These are phyloP conservation scores for Bostrychus sinensis DNA, from an alignment of 2,113 vertebrate species.

Conservation along the genomic window DNA sequence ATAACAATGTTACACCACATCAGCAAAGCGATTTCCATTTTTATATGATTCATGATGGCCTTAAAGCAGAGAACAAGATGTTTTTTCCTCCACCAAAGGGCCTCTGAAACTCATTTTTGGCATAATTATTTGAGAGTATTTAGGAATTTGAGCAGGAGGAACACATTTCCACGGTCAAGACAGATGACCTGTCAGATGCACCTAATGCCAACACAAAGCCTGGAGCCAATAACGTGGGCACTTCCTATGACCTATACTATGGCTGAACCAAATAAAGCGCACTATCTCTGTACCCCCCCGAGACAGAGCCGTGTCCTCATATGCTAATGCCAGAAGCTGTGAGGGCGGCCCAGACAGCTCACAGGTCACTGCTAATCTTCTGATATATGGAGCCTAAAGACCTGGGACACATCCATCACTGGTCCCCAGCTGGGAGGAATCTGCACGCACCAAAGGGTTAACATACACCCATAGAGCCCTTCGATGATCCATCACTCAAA, in stretches of 20 bases:
- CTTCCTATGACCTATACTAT: conserved; percentile 66
- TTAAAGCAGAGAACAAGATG: conserved; percentile 20
- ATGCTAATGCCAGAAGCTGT: conserved; percentile 76
- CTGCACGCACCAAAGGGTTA: conserved; percentile 72
- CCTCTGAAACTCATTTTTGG: conserved; percentile 54
- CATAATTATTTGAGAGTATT: conserved; percentile 67
- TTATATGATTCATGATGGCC: conserved; percentile 59
- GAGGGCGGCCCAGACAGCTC: conserved; percentile 71
- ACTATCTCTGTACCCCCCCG: conserved; percentile 68
- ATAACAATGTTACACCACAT: conserved; percentile 50
- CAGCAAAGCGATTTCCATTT: conserved; percentile 69
- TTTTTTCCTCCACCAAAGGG: conserved; percentile 42
- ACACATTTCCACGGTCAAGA: conserved; percentile 55
- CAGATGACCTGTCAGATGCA: conserved; percentile 69
- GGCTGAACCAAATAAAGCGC: conserved; percentile 69
- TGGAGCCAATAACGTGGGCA: conserved; percentile 65
- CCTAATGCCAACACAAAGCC: conserved; percentile 65
- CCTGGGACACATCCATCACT: conserved; percentile 77
- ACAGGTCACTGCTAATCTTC: conserved; percentile 81
- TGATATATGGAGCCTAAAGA: conserved; percentile 79
- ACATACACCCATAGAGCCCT: conserved; percentile 66
- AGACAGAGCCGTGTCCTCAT: conserved; percentile 69
- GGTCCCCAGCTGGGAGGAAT: conserved; percentile 64
- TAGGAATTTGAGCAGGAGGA: conserved; percentile 56
- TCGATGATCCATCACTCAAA: conserved; percentile 77